Percentiles rank a stretch among this genome's conserved stretches.
Conservation (phyloP, 2,888 invertebrate genomes). For the Euplagia quadripunctaria region DNA sequence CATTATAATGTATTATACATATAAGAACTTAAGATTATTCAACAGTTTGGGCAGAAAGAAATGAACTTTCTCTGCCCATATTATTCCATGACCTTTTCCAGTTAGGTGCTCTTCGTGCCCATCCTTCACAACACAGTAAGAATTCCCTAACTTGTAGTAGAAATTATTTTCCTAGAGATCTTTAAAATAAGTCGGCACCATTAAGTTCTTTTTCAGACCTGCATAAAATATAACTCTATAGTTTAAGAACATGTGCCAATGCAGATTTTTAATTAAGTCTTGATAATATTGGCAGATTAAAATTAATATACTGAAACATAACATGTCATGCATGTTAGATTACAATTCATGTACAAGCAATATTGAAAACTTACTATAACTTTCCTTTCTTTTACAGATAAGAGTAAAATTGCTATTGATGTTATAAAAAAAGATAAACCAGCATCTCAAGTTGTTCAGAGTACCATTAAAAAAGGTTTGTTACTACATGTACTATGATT, state of each 20-base stretch:
- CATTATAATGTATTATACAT: too few relatives aligned
- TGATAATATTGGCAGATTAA: background rate
- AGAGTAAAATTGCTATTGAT: background rate
- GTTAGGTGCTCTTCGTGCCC: too few relatives aligned
- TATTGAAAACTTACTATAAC: background rate
- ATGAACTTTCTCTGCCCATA: too few relatives aligned
- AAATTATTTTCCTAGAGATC: too few relatives aligned
- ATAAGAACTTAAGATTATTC: too few relatives aligned
- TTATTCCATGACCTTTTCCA: too few relatives aligned
- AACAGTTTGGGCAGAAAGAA: too few relatives aligned
- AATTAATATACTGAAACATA: background rate
- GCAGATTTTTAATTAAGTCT: slow-evolving; percentile 1
- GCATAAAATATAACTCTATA: background rate
- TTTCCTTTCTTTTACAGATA: slow-evolving; percentile 2
- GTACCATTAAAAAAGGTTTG: slow-evolving; percentile 10
- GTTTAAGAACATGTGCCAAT: background rate
- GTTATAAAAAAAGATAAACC: background rate
- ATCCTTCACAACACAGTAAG: background rate
- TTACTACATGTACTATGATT: background rate
- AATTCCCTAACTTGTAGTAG: background rate
- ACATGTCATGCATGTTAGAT: background rate
- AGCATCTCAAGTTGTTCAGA: background rate
- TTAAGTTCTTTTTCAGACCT: too few relatives aligned
- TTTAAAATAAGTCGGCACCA: background rate
- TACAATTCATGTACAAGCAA: background rate